phyloP scores from a whole-genome alignment of 2,113 vertebrate genomes.

The Ascaphus truei region DNA sequence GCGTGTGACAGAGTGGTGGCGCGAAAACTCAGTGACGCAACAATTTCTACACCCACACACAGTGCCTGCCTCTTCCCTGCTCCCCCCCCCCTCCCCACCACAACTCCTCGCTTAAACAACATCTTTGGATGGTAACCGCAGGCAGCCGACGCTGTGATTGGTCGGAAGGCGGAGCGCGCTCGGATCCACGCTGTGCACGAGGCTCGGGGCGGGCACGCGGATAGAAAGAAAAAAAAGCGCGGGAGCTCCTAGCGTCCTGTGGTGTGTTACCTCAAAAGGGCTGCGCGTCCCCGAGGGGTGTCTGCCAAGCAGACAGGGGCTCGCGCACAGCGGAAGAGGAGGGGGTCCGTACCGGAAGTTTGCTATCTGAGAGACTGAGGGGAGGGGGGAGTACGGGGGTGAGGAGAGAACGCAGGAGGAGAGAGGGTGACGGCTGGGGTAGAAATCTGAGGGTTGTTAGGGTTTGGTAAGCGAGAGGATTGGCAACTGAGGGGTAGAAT shows the following conservation, averaged over 20 bases:
- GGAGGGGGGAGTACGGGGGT: neutral
- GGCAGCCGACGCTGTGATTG: too few relatives aligned
- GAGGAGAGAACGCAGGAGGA: neutral
- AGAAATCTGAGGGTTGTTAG: neutral
- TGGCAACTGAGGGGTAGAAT: too few relatives aligned
- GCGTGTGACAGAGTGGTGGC: too few relatives aligned
- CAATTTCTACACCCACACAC: too few relatives aligned
- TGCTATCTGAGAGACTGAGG: neutral
- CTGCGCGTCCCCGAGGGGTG: neutral
- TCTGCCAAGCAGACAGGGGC: neutral
- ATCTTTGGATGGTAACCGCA: too few relatives aligned
- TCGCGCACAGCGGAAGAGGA: conserved; percentile 25
- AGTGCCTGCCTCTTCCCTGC: too few relatives aligned
- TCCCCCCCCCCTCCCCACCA: too few relatives aligned
- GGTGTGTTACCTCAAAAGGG: neutral
- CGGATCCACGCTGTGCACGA: neutral
- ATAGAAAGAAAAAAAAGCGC: neutral
- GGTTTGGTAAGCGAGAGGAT: neutral
- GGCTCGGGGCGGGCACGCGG: neutral
- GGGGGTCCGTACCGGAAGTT: neutral
- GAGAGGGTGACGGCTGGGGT: neutral
- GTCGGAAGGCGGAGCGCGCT: too few relatives aligned
- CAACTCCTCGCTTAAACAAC: too few relatives aligned
- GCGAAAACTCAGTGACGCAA: too few relatives aligned
- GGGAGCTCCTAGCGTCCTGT: neutral